These are phyloP conservation scores for Cotesia chilonis DNA, from an alignment of 1,140 invertebrate species.

Conservation along the genomic window DNA sequence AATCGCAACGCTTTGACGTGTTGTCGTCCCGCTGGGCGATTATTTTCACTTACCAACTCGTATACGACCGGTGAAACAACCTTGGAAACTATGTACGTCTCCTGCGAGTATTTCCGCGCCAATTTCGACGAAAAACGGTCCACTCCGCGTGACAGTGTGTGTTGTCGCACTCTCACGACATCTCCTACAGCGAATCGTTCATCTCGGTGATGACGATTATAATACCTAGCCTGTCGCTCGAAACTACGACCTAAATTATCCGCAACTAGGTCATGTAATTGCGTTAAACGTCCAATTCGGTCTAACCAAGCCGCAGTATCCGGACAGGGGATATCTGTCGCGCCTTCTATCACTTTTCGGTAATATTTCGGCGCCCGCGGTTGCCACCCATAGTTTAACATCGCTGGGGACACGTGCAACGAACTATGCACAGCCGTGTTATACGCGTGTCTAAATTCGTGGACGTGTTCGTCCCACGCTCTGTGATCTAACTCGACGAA, in stretches of 20 bases:
- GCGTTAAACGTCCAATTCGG: too few species aligned
- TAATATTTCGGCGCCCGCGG: neutral
- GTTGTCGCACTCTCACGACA: neutral
- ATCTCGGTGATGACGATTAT: conserved; percentile 18
- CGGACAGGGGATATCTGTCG: neutral
- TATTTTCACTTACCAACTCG: neutral
- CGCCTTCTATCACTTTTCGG: neutral
- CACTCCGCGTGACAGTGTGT: neutral
- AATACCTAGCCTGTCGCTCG: conserved; percentile 5
- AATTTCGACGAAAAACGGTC: conserved; percentile 13
- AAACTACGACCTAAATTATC: too few species aligned
- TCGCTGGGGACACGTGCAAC: conserved; percentile 59
- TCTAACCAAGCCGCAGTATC: neutral
- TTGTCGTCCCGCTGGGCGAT: too few species aligned
- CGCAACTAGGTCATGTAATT: too few species aligned
- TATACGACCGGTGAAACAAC: conserved; percentile 10
- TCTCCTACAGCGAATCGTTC: conserved; percentile 13
- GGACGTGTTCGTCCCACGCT: conserved; percentile 52
- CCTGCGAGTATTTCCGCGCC: neutral
- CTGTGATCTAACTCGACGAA: conserved; percentile 47
- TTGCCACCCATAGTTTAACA: conserved; percentile 51
- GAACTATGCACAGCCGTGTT: conserved; percentile 55
- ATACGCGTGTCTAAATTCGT: conserved; percentile 56
- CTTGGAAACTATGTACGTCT: neutral
- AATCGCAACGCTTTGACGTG: too few species aligned